Evolutionary conservation across 2,113 vertebrate species (phyloP).

Genomic region (Melierax canorus): DNA sequence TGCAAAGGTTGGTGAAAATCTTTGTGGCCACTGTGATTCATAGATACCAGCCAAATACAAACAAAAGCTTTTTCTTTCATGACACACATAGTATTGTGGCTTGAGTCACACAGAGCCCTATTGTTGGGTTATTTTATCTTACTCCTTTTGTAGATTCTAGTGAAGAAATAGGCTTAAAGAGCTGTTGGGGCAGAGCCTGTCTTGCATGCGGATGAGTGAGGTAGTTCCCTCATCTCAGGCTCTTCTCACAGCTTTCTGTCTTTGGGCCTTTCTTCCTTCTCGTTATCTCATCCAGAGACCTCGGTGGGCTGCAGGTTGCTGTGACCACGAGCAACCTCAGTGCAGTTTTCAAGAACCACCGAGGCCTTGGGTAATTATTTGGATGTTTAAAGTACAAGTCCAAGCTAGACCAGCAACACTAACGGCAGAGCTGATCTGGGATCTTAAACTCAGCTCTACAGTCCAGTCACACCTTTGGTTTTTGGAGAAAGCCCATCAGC

Average conservation of each 20-base stretch:
- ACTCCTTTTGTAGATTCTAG: neutral
- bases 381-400: neutral
- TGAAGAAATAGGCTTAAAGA: neutral
- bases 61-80: constrained; percentile 28
- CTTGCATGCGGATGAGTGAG: neutral
- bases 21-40: neutral
- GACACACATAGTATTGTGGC: neutral
- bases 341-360: neutral
- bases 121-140: constrained; percentile 14
- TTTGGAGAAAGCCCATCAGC: neutral
- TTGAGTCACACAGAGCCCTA: constrained; percentile 3
- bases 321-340: neutral
- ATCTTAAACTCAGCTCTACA: neutral
- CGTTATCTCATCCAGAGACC: neutral
- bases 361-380: neutral
- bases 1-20: constrained; percentile 24
- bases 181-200: neutral
- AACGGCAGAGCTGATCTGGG: neutral
- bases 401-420: neutral
- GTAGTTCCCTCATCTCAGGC: neutral
- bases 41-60: constrained; percentile 4
- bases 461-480: neutral
- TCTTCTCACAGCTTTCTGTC: neutral
- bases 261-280: neutral
- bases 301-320: neutral